Base-by-base conservation (phyloP, 2,888 invertebrate genomes). In the Suillia variegata region DNA sequence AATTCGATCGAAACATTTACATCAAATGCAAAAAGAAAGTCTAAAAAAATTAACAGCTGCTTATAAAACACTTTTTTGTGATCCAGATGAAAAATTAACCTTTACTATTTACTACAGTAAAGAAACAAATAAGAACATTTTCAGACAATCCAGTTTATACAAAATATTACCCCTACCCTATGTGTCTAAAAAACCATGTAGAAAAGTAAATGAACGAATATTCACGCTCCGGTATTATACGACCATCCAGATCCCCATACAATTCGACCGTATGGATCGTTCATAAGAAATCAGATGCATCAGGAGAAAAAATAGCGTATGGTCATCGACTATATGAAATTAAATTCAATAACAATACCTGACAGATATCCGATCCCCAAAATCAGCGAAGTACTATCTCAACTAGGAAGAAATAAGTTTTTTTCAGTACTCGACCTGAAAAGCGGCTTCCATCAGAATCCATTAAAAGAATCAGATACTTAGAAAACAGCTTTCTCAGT, bases 201-300 rank as follows among this genome's bases (percentile, higher is more conserved):
- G 52, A 52, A 52, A 52, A 34, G 2, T 38, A 52, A n/a, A 21
- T 52, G 4, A 2, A 34, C 33, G 20, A 52, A 20, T 13, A 34
- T 2, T 21, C 34, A 20, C 2, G 2, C 4, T 18, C 33, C 2
- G 52, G 38, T 13, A 52, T 52, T 8, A 52, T 53, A 15, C 34
- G 52, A 3, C 48, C 52, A 5, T 53, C 58, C 8, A 20, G 15
- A 33, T 62, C 57, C 1, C 58, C 58, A 12, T 58, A 53, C 1
- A 62, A 58, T 13, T 62, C 58, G 1, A 55, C 58, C 8, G 55
- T 62, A 1, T 56, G 58, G 50, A 56, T 56, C 13, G 50, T 56
- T 18, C 18, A 3, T 8, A 45, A 45, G 18, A 45, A 45, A 45
- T 13, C 20, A 5, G 18, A 45, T 5, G 3, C 45, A 8, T 38